Conservation (phyloP, 2,888 invertebrate genomes). For the Adelognathus sp. region DNA sequence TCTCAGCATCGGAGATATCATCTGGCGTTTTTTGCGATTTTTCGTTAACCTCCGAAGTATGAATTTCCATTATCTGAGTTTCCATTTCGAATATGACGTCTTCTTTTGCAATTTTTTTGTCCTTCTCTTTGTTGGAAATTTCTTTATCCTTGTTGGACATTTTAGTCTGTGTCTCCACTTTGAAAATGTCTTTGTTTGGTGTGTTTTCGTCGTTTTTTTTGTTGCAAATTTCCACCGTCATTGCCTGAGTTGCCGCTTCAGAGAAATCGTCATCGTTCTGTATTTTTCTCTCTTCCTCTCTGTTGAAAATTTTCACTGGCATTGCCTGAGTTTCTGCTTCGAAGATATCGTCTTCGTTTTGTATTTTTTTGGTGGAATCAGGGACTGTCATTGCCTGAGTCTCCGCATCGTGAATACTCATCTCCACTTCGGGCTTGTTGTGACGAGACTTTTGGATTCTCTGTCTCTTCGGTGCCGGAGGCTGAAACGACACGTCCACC, state of each 20-base stretch:
- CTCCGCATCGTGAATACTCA: neutral
- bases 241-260: constrained; percentile 51
- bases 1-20: neutral
- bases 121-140: too few relatives aligned
- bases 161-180: too few relatives aligned
- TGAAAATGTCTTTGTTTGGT: too few relatives aligned
- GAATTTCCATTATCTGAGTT: too few relatives aligned
- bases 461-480: neutral
- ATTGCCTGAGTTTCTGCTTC: constrained; percentile 56
- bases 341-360: constrained; percentile 40
- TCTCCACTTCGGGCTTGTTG: neutral
- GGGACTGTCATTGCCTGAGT: neutral
- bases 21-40: neutral
- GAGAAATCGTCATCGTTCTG: constrained; percentile 27
- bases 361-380: neutral
- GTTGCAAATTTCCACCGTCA: neutral
- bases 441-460: neutral
- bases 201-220: neutral
- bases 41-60: too few relatives aligned
- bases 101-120: too few relatives aligned
- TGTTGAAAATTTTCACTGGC: neutral
- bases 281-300: neutral
- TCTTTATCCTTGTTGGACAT: too few relatives aligned
- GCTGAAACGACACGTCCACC: neutral
- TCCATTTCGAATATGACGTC: too few relatives aligned